phyloP scores from a whole-genome alignment of 2,113 vertebrate genomes.

The Notarius quadriscutis region DNA sequence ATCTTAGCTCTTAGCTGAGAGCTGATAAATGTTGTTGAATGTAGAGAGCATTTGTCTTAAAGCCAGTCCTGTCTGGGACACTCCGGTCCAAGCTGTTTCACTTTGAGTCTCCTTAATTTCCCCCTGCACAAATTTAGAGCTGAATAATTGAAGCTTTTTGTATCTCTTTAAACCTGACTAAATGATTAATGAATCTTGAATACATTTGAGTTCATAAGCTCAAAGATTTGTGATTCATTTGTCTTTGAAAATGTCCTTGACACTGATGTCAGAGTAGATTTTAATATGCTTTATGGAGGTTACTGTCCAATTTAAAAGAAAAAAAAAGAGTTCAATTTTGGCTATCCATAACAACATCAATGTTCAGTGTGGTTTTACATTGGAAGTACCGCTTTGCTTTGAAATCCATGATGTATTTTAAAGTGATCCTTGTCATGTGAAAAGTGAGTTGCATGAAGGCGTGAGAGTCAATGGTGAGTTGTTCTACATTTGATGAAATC shows the following conservation, averaged over 20 bases:
- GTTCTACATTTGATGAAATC: slow-evolving; percentile 10
- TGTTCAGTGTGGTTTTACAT: not conserved
- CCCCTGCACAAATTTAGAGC: slow-evolving; percentile 11
- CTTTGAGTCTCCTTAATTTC: slow-evolving; percentile 15
- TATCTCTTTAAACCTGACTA: slow-evolving; percentile 16
- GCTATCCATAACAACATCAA: not conserved
- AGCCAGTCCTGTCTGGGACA: not conserved
- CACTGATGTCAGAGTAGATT: not conserved
- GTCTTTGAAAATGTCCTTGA: not conserved
- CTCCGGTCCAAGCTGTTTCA: slow-evolving; percentile 11
- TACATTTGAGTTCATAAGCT: slow-evolving; percentile 16
- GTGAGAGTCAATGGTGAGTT: not conserved
- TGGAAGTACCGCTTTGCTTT: not conserved
- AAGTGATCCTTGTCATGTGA: not conserved
- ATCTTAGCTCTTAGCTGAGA: not conserved
- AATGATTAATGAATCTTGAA: slow-evolving; percentile 29
- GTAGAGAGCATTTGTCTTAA: not conserved
- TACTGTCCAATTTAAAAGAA: not conserved
- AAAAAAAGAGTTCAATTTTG: not conserved
- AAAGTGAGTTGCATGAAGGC: not conserved
- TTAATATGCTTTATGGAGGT: not conserved
- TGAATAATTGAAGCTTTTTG: slow-evolving; percentile 43
- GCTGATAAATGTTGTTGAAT: not conserved
- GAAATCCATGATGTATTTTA: not conserved
- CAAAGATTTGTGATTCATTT: slow-evolving; percentile 19